These are phyloP conservation scores for Littorina saxatilis DNA, from an alignment of 1,140 invertebrate species.

Conservation along the genomic window DNA sequence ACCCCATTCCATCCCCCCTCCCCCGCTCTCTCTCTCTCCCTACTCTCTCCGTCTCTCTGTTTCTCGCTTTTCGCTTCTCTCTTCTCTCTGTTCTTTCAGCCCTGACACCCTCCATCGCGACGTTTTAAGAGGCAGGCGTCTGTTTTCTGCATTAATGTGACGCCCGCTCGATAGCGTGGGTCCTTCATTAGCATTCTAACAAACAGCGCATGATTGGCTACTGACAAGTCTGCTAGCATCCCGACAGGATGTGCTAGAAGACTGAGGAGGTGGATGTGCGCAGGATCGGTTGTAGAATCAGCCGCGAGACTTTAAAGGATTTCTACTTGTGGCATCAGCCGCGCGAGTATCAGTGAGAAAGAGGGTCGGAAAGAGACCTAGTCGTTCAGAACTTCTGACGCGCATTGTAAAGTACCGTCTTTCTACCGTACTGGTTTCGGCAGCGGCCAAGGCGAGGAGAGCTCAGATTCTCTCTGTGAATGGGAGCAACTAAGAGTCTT, in stretches of 20 bases:
- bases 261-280: neutral
- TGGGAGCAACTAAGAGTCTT: too few species aligned
- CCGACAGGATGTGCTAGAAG: neutral
- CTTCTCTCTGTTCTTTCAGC: neutral
- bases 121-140: constrained; percentile 6
- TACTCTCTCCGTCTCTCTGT: neutral
- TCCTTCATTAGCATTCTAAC: constrained; percentile 38
- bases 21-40: neutral
- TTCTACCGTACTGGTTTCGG: too few species aligned
- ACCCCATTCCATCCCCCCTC: neutral
- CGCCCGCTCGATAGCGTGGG: constrained; percentile 10
- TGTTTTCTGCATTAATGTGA: constrained; percentile 37
- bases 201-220: constrained; percentile 37
- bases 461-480: too few species aligned
- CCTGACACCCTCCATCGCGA: too few species aligned
- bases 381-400: too few species aligned
- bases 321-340: too few species aligned
- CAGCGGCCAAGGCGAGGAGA: too few species aligned
- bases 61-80: neutral
- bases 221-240: constrained; percentile 15
- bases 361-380: too few species aligned
- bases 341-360: too few species aligned
- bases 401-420: too few species aligned
- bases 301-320: neutral
- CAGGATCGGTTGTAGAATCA: constrained; percentile 11